phyloP scores from a whole-genome alignment of 2,888 invertebrate species.

The Drosophila tripunctata region DNA sequence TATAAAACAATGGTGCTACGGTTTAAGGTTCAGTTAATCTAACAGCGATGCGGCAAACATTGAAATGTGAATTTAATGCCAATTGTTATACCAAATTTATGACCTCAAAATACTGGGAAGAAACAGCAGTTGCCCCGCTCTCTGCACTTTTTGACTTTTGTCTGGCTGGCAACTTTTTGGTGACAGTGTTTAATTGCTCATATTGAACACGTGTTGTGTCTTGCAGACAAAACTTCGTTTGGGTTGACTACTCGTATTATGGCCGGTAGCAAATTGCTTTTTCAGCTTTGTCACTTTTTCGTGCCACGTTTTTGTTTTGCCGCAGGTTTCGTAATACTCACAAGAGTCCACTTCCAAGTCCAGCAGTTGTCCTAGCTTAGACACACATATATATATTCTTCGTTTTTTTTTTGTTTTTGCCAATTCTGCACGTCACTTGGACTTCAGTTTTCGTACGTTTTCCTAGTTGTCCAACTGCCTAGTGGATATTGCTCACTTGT shows the following conservation, averaged over 20 bases:
- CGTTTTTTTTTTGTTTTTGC: conserved; percentile 60
- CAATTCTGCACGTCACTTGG: conserved; percentile 73
- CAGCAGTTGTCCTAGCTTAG: conserved; percentile 14
- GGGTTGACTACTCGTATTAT: conserved; percentile 63
- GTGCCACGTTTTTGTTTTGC: conserved; percentile 60
- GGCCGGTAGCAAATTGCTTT: conserved; percentile 74
- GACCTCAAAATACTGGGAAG: conserved; percentile 27
- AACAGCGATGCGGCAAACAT: conserved; percentile 42
- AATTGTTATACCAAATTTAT: conserved; percentile 67
- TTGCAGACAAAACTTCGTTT: conserved; percentile 30
- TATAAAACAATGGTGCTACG: conserved; percentile 45
- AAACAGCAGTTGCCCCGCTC: not conserved
- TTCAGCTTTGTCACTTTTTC: conserved; percentile 77
- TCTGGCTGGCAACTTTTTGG: conserved; percentile 56
- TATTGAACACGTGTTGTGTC: conserved; percentile 78
- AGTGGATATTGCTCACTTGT: conserved; percentile 21
- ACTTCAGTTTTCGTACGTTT: conserved; percentile 49
- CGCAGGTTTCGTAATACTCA: conserved; percentile 46
- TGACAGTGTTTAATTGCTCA: conserved; percentile 80
- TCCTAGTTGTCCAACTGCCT: conserved; percentile 31
- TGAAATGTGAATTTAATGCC: conserved; percentile 74
- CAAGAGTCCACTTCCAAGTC: conserved; percentile 16
- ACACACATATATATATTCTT: too few relatives aligned
- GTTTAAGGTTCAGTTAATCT: conserved; percentile 52
- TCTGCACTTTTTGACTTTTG: conserved; percentile 15